Base-by-base conservation (phyloP, 2,113 vertebrate species). In the Oenanthe oenanthe region DNA sequence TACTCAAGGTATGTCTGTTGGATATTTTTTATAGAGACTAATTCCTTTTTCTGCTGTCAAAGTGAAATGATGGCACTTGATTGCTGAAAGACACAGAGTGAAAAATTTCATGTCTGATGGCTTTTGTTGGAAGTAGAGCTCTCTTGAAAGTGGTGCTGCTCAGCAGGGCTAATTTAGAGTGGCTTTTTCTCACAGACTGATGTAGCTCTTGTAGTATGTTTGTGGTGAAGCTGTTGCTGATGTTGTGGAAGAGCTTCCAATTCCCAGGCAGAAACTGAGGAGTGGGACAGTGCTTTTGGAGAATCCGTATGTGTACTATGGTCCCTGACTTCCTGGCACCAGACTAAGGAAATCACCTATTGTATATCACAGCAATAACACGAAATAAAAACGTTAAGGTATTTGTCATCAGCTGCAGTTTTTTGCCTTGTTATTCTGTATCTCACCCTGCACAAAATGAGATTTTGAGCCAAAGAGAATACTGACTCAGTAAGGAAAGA, bases 21-120 rank as follows among this genome's bases (percentile, higher is more conserved):
- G 73, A 57, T 95, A 75, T 73, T 85, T 68, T 91, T 78, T 75
- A 43, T 87, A 65, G 58, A 66, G 61, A 63, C 73, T 96, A 95
- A 91, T 95, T 58, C 32, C 12, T 82, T 91, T 95, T 45, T 88
- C 34, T 89, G 32, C 38, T 95, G 80, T 63, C 53, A 89, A 19
- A 8, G 8, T 42, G 66, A 77, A 89, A 89, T 89, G 65, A 82
- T 93, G 63, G 42, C 58, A 85, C 66, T 85, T 85, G 53, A 89
- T 94, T 89, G 71, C 77, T 82, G 79, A 85, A 68, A 85, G 70
- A 67, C n/a, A 51, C 13, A 34, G 38, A 80, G 53, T 28, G 32
- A 85, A 22, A 65, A 57, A 93, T 85, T 91, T 81, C 3, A 61
- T 45, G 36, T 72, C 40, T 89, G 57, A 78, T 91, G 73, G 58